Conservation (phyloP, 2,113 vertebrate species). For the Felis chaus region DNA sequence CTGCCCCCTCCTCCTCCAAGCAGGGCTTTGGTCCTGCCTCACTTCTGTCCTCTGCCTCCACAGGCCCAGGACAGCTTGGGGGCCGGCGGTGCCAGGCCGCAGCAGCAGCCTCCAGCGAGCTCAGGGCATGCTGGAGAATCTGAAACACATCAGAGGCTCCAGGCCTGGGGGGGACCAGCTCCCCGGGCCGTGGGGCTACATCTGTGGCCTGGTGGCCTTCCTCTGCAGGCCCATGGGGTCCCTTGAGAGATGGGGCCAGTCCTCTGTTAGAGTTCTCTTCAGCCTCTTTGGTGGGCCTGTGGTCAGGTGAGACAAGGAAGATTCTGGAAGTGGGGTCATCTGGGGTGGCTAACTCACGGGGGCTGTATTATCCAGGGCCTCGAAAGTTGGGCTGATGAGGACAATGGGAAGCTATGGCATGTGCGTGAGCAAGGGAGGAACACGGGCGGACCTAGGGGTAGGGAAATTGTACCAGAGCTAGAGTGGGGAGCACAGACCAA, state of each 20-base stretch:
- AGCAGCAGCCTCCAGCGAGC: slow-evolving; percentile 89
- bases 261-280: background rate
- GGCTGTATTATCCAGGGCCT: background rate
- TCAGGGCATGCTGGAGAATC: slow-evolving; percentile 87
- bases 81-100: slow-evolving; percentile 83
- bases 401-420: background rate
- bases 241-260: background rate
- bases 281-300: slow-evolving; percentile 1
- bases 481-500: accelerated
- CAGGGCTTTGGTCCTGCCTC: slow-evolving; percentile 47
- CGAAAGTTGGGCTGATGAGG: background rate
- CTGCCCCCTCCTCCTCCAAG: background rate
- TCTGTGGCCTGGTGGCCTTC: background rate
- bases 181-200: background rate
- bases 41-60: background rate
- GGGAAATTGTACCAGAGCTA: accelerated
- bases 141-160: slow-evolving; percentile 80
- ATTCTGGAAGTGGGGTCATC: slow-evolving; percentile 5
- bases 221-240: background rate
- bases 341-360: background rate
- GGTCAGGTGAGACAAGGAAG: background rate
- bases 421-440: background rate
- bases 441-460: background rate
- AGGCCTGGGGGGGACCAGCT: background rate
- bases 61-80: background rate